These are phyloP conservation scores for Periphyllus acericola DNA, from an alignment of 2,888 invertebrate species.

Conservation along the genomic window DNA sequence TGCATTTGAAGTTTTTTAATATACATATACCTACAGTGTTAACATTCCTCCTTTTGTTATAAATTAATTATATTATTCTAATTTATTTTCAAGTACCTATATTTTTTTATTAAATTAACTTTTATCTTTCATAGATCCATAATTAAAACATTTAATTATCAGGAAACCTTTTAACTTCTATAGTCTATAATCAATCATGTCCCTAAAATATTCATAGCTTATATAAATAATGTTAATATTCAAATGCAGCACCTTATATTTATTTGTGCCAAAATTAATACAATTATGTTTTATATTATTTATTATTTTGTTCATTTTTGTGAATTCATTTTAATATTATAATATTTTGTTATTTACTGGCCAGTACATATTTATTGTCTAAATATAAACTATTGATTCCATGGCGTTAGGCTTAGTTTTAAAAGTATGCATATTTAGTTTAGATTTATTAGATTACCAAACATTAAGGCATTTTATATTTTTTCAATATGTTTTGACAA, in stretches of 20 bases:
- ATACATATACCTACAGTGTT: background rate
- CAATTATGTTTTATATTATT: background rate
- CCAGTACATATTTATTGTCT: constrained; percentile 37
- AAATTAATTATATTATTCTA: background rate
- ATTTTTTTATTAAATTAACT: background rate
- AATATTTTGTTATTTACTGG: constrained; percentile 39
- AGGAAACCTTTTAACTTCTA: background rate
- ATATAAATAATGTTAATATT: background rate
- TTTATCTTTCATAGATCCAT: background rate
- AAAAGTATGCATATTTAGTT: background rate
- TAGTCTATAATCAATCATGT: background rate
- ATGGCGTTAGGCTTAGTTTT: constrained; percentile 22
- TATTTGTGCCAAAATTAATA: constrained; percentile 49
- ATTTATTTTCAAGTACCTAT: constrained; percentile 22
- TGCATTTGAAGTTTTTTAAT: constrained; percentile 33
- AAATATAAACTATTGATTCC: constrained; percentile 27
- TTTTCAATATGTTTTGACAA: constrained; percentile 59
- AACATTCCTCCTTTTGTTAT: constrained; percentile 43
- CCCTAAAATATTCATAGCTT: background rate
- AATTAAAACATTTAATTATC: background rate
- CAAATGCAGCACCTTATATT: constrained; percentile 20
- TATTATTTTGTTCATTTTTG: constrained; percentile 34
- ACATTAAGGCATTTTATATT: constrained; percentile 35
- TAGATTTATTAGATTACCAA: constrained; percentile 47
- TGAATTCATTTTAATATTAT: constrained; percentile 32